Evolutionary conservation across 2,113 vertebrate genomes (phyloP).

Genomic region (Chamaea fasciata): DNA sequence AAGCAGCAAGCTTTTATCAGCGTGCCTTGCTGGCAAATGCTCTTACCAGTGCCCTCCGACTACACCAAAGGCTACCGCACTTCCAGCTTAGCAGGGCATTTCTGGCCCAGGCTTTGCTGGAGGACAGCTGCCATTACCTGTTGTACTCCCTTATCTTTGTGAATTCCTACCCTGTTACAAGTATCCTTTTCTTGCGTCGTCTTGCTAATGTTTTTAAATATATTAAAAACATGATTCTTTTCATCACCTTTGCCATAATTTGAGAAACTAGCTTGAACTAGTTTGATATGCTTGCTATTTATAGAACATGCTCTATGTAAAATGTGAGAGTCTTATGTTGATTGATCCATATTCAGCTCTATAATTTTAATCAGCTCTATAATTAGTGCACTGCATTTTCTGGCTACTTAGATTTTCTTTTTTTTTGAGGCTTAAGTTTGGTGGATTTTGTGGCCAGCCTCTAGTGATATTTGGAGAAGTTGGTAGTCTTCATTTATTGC

Average conservation of each 20-base stretch:
- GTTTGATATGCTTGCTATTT: background rate
- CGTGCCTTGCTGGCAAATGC: conserved; percentile 95
- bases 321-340: background rate
- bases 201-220: background rate
- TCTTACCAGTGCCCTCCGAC: conserved; percentile 92
- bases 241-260: background rate
- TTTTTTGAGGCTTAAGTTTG: background rate
- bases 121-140: conserved; percentile 98
- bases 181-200: conserved; percentile 82
- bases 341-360: background rate
- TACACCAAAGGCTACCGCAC: conserved; percentile 92
- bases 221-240: background rate
- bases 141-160: conserved; percentile 97
- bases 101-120: conserved; percentile 90
- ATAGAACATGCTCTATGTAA: background rate
- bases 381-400: background rate
- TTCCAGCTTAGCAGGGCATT: conserved; percentile 94
- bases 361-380: background rate
- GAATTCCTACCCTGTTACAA: conserved; percentile 97
- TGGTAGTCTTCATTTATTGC: background rate
- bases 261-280: background rate
- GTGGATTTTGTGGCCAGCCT: background rate
- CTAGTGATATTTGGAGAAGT: background rate
- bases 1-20: conserved; percentile 96
- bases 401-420: background rate